Evolutionary conservation across 2,113 vertebrate genomes (phyloP), one percentile per base, ranked within the genome.

Genomic region (Anguilla rostrata): DNA sequence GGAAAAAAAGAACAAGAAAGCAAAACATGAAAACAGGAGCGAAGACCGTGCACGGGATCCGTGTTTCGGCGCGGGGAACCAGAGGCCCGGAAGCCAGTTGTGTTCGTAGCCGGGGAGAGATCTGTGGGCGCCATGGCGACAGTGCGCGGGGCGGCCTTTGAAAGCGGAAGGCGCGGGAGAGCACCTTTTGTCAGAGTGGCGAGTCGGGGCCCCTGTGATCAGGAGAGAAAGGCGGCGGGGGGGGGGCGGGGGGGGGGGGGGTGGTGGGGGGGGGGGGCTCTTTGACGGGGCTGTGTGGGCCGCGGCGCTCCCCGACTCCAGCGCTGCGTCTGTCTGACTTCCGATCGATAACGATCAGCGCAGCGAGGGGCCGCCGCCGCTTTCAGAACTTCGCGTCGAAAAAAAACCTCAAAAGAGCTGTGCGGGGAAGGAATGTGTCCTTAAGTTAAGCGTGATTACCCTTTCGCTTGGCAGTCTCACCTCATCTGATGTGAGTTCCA

Each of bases 71-170:
- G 3, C 3, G 8, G 40, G 78, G 34, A 53, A 53, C 29, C 8
- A 80, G 22, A 91, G 89, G 91, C 91, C 92, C 89, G 91, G 89
- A 92, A 75, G 87, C 89, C 92, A 1, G 93, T 94, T 93, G 91
- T 93, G 93, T 92, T 94, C 93, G 92, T 92, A 95, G 93, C 93
- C 93, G 84, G 80, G 91, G 89, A 91, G 92, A 92, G 94, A 95
- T 94, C 94, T 93, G 92, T 94, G 88, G 91, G 20, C n/a, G 1
- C 90, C 90, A 91, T 91, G 91, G 90, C 86, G 89, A 92, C 90
- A 92, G 92, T 91, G 92, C 91, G 91, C 20, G 85, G 87, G 92
- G 90, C 88, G 34, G 34, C 39, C 93, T 94, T 94, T 94, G 93
- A 94, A 94, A 94, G 94, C 92, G 92, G 91, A 93, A 92, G 92